These are phyloP conservation scores for Acromyrmex charruanus DNA, from an alignment of 1,140 invertebrate genomes.

Conservation along the genomic window DNA sequence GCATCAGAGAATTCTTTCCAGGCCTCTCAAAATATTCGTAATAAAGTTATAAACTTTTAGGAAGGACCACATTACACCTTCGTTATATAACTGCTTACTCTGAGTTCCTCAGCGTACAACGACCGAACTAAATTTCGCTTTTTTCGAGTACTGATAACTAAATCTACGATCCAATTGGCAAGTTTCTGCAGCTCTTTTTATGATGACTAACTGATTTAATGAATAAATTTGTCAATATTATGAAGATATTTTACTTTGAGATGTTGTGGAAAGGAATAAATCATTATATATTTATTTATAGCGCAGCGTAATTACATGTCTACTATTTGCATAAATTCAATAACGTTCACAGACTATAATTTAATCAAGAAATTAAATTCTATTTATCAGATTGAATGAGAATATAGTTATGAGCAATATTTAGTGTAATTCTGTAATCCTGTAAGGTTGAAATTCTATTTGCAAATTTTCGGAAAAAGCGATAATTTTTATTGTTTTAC, in stretches of 20 bases:
- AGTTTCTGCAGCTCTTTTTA: not conserved
- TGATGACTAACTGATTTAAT: not conserved
- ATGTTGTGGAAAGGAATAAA: not conserved
- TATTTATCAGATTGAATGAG: not conserved
- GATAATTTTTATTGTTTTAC: not conserved
- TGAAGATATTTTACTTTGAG: not conserved
- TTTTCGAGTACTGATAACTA: slow-evolving; percentile 25
- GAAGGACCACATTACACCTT: slow-evolving; percentile 28
- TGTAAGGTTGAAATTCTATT: not conserved
- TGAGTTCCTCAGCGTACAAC: slow-evolving; percentile 41
- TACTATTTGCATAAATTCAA: not conserved
- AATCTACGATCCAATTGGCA: not conserved
- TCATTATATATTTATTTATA: not conserved
- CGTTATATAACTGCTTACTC: slow-evolving; percentile 74
- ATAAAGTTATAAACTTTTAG: slow-evolving; percentile 80
- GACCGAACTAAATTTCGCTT: slow-evolving; percentile 67
- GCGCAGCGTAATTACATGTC: not conserved
- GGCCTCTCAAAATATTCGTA: slow-evolving; percentile 72
- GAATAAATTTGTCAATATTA: not conserved
- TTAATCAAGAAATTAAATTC: not conserved
- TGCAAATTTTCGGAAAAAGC: not conserved
- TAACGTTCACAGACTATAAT: not conserved
- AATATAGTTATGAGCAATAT: not conserved
- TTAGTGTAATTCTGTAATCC: not conserved
- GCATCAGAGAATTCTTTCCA: slow-evolving; percentile 78